Evolutionary conservation across 53 echinoderm and acorn worm species (phyloP).

Genomic region (Antedon mediterranea): DNA sequence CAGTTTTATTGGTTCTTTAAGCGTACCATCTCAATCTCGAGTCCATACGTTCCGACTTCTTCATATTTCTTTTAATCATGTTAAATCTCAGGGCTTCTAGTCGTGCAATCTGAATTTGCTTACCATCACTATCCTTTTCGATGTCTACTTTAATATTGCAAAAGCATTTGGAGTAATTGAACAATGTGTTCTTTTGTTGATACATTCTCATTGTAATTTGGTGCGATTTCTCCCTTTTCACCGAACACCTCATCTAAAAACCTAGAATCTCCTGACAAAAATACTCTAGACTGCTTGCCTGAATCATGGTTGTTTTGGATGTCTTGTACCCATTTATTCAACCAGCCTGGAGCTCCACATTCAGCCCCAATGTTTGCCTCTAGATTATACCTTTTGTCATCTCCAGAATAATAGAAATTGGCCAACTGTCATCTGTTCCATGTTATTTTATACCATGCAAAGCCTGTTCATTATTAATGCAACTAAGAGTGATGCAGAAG

Average conservation of each 20-base stretch:
- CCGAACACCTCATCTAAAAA: constrained; percentile 12
- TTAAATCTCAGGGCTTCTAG: neutral
- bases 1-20: neutral
- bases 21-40: constrained; percentile 6
- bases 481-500: neutral
- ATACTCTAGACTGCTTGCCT: too few species aligned
- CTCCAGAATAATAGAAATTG: constrained; percentile 2
- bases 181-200: too few species aligned
- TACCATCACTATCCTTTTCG: too few species aligned
- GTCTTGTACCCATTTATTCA: too few species aligned
- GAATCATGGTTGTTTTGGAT: too few species aligned
- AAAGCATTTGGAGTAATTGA: neutral
- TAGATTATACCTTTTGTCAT: neutral
- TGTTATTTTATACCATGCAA: neutral
- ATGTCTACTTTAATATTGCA: neutral
- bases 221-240: neutral
- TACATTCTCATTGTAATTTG: too few species aligned
- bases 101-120: too few species aligned
- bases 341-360: too few species aligned
- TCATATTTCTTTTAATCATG: neutral
- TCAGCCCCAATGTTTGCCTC: too few species aligned
- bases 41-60: constrained; percentile 2
- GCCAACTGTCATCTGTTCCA: constrained; percentile 10
- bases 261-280: constrained; percentile 12
- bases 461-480: neutral